Percentiles rank a stretch among this genome's conserved stretches.
These are phyloP conservation scores for Tetrao urogallus DNA, from an alignment of 2,113 vertebrate species.

Conservation along the genomic window DNA sequence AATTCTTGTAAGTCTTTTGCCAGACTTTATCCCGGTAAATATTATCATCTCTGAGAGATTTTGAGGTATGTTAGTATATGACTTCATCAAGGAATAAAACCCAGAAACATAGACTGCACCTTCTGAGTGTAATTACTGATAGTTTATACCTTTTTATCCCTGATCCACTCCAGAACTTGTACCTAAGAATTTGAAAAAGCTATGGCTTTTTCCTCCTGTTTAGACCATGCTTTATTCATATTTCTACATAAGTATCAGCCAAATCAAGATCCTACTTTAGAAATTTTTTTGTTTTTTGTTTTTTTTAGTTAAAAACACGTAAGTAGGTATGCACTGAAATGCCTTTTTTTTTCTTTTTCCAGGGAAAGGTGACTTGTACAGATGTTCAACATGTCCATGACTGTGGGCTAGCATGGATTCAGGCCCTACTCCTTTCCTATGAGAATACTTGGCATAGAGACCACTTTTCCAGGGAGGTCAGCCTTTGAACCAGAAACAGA, in stretches of 20 bases:
- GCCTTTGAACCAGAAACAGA: conserved; percentile 26
- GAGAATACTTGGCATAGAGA: neutral
- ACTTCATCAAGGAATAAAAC: neutral
- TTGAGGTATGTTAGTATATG: neutral
- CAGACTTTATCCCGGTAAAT: neutral
- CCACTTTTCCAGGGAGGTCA: conserved; percentile 37
- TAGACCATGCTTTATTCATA: neutral
- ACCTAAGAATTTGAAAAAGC: neutral
- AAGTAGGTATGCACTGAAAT: neutral
- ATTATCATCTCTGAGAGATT: neutral
- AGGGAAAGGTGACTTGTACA: neutral
- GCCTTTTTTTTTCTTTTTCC: neutral
- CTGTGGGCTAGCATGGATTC: neutral
- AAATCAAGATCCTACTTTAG: neutral
- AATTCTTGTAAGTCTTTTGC: neutral
- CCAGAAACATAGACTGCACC: neutral
- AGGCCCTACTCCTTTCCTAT: neutral
- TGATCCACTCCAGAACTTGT: neutral
- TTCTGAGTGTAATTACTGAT: neutral
- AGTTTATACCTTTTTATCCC: neutral
- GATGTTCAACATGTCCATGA: neutral
- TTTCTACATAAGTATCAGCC: neutral
- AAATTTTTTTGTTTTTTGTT: accelerated
- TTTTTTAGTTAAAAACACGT: neutral
- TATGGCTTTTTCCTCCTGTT: neutral